phyloP scores from a whole-genome alignment of 2,113 vertebrate genomes.

The Eudorcas thomsonii region DNA sequence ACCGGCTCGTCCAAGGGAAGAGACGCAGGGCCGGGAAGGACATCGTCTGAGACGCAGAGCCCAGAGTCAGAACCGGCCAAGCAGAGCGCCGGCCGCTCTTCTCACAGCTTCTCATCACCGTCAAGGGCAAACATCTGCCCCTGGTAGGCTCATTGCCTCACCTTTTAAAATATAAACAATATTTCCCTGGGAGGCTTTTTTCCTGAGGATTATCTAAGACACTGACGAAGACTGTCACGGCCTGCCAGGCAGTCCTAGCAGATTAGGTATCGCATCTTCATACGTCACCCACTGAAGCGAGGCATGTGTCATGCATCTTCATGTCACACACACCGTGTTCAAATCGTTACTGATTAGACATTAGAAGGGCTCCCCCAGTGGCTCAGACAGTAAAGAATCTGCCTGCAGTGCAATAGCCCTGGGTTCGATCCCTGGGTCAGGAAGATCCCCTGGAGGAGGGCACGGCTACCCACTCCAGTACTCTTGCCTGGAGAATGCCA shows the following conservation, averaged over 20 bases:
- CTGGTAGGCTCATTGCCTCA: neutral
- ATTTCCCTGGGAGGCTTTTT: neutral
- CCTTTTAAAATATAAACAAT: neutral
- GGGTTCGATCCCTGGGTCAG: neutral
- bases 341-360: neutral
- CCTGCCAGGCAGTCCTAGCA: no score
- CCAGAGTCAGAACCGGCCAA: neutral
- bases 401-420: neutral
- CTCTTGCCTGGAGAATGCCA: neutral
- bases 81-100: fast-evolving
- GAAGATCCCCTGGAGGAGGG: neutral
- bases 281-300: fast-evolving
- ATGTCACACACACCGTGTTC: neutral
- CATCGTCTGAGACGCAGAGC: fast-evolving
- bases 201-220: neutral
- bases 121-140: fast-evolving
- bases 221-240: neutral
- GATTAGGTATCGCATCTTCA: neutral
- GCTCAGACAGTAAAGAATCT: neutral
- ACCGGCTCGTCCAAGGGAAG: no score
- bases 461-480: neutral
- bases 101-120: neutral
- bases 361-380: neutral
- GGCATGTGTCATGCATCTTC: fast-evolving
- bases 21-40: neutral